phyloP scores from a whole-genome alignment of 2,797 vertebrate species.

The Neosilurus mollespiculum region DNA sequence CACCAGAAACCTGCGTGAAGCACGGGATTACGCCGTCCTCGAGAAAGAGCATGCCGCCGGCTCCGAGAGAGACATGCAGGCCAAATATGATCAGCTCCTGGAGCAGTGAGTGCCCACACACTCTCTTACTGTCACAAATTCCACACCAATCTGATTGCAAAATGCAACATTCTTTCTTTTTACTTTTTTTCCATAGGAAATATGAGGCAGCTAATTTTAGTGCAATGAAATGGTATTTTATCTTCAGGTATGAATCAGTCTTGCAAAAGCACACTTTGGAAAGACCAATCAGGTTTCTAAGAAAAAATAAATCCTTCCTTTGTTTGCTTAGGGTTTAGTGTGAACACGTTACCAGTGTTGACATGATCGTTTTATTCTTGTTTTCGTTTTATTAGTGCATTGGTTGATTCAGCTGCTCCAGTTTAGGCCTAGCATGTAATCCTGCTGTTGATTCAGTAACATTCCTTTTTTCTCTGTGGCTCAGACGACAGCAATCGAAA shows the following conservation, averaged over 20 bases:
- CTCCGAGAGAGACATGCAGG: constrained; percentile 84
- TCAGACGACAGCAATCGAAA: neutral
- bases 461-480: neutral
- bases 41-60: constrained; percentile 86
- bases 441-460: neutral
- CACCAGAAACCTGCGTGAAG: constrained; percentile 88
- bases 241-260: neutral
- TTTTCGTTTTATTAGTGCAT: constrained; percentile 4
- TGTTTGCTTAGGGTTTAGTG: neutral
- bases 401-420: neutral
- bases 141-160: neutral
- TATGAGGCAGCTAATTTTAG: neutral
- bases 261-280: neutral
- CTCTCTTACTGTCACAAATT: neutral
- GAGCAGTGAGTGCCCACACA: constrained; percentile 84
- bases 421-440: neutral
- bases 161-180: neutral
- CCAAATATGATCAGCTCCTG: constrained; percentile 87
- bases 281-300: neutral
- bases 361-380: neutral
- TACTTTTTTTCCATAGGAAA: neutral
- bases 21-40: constrained; percentile 86
- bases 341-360: neutral
- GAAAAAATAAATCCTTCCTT: neutral
- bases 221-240: neutral